Percentiles rank a stretch among this genome's conserved stretches.
These are phyloP conservation scores for Lumbricus terrestris DNA, from an alignment of 2,888 invertebrate genomes.

Conservation along the genomic window DNA sequence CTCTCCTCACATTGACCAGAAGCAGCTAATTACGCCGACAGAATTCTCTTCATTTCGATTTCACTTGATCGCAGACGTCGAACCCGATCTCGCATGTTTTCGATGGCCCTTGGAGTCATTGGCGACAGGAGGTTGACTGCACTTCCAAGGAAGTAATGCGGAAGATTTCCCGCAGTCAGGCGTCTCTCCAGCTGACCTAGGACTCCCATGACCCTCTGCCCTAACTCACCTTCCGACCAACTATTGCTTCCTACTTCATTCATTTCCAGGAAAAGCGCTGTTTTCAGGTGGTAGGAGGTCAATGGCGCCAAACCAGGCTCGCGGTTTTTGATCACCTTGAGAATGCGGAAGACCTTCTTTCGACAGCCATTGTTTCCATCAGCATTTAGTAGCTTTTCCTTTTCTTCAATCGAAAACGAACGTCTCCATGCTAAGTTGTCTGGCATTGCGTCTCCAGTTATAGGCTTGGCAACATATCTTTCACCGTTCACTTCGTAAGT, in stretches of 20 bases:
- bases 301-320: not conserved
- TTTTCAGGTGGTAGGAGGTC: conserved; percentile 19
- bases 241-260: not conserved
- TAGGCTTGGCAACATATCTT: not conserved
- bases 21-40: not conserved
- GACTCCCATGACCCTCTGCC: conserved; percentile 18
- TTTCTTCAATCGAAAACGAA: conserved; percentile 14
- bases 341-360: not conserved
- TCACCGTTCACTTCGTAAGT: not conserved
- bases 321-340: conserved; percentile 10
- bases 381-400: not conserved
- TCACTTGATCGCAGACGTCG: not conserved
- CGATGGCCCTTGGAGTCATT: not conserved
- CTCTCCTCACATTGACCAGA: too few relatives aligned
- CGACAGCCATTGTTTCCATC: not conserved
- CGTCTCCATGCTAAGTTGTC: not conserved
- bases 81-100: not conserved
- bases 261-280: not conserved
- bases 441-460: not conserved
- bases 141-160: not conserved
- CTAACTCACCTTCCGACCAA: not conserved
- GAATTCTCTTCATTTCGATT: not conserved
- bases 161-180: not conserved
- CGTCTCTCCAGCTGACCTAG: not conserved
- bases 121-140: not conserved